These are phyloP conservation scores for Dendrolimus houi DNA, from an alignment of 2,888 invertebrate species.

Conservation along the genomic window DNA sequence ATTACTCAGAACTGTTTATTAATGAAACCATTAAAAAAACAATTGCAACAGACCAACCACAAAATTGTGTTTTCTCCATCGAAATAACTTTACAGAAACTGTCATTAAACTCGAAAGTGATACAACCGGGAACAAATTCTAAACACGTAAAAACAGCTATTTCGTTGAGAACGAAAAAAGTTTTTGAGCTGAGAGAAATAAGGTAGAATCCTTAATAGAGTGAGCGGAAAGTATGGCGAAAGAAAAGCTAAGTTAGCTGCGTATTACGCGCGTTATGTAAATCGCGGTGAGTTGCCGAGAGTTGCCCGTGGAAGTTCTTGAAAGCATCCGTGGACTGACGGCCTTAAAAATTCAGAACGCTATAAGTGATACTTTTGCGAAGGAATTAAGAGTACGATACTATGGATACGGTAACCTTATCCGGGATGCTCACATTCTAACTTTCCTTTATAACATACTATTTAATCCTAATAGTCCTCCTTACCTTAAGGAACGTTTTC, in stretches of 20 bases:
- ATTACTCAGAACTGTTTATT: no score
- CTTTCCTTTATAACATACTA: no score
- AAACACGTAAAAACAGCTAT: not conserved
- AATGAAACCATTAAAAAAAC: no score
- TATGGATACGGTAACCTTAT: not conserved
- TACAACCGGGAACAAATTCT: not conserved
- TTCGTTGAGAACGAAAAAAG: not conserved
- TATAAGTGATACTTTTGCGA: conserved; percentile 34
- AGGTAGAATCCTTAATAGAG: not conserved
- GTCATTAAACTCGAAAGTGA: not conserved
- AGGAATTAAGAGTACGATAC: not conserved
- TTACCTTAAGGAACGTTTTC: no score
- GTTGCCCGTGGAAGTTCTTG: conserved; percentile 36
- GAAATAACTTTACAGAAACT: not conserved
- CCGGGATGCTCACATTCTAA: no score
- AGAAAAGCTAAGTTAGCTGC: conserved; percentile 40
- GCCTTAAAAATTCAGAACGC: conserved; percentile 57
- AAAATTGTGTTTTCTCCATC: no score
- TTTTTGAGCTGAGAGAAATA: not conserved
- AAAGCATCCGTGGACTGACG: conserved; percentile 43
- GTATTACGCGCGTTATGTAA: conserved; percentile 60
- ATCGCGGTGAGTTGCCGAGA: conserved; percentile 30
- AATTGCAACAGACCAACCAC: no score
- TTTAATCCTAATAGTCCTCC: no score
- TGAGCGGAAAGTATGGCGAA: conserved; percentile 4